Evolutionary conservation across 2,113 vertebrate species (phyloP), one percentile per base, ranked within the genome.

Genomic region (Cichladusa arquata): DNA sequence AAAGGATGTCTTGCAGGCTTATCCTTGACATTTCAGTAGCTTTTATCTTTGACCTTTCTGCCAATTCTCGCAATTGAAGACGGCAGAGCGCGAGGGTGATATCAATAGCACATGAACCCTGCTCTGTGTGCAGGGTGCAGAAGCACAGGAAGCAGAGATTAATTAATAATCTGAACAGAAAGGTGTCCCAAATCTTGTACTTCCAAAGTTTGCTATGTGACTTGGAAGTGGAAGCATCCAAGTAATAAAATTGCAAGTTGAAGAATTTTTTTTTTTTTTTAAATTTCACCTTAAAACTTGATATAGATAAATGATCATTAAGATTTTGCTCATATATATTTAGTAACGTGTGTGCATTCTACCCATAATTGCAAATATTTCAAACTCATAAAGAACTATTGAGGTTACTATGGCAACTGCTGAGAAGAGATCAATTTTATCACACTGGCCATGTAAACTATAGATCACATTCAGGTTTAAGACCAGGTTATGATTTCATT

Each of bases 11-110:
- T 85, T 88, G 48, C 57, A 87, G 70, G 69, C 48, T 95, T 93
- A 93, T 78, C 69, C 77, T 81, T 96, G 93, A 95, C 94, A 95
- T 96, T 95, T 97, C 70, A 58, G 89, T 4, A 93, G 86, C 73
- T 95, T 93, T 95, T 91, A 81, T 91, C 81, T 95, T 67, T 95
- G 93, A 93, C 89, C 89, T 96, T 97, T 97, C 84, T 92, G 50
- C 64, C 76, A 34, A 12, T 73, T 86, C 80, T 51, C 47, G 18
- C 34, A 33, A 48, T 14, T 65, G 77, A 78, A 79, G 88, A 76
- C 0, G n/a, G 61, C 48, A 53, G 28, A 34, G 84, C 81, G 48
- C 0, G 0, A 80, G 56, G 62, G 36, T 11, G 51, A 8, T 66
- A 70, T 22, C 90, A 76, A 34, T 1, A 70, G 40, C 70, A 91